Evolutionary conservation across 2,797 vertebrate genomes (phyloP), one percentile per base, ranked within the genome.

Genomic region (Notoglanidium macrostoma): DNA sequence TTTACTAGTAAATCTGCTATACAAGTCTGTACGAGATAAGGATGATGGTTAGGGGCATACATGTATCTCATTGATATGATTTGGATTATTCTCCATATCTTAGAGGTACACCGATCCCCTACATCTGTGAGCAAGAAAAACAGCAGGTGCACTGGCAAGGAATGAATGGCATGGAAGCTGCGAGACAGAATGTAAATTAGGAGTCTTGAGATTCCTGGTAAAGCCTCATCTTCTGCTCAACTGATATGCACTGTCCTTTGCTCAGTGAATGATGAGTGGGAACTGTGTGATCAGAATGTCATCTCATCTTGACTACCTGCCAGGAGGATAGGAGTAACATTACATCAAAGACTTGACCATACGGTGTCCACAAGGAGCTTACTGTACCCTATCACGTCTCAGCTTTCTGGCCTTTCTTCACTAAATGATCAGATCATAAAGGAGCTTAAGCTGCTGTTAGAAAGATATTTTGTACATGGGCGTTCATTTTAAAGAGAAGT

Each of bases 141-240:
- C 80, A 82, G 80, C 80, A 82, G 80, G 80, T 82, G 80, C 80
- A 67, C 80, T 82, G 80, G 61, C 61, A 82, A 51, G 80, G 61
- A 82, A 82, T 82, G 80, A 82, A 82, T 82, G 61, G 15, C 26
- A 82, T 49, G 44, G 80, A 44, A 67, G 15, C 26, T 49, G 40
- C 11, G 61, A 65, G 80, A 82, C 61, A 67, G 80, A 82, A 82
- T 82, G 44, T 49, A 82, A 82, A 82, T 82, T 82, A 82, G 61
- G 80, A 82, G 80, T 84, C 83, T 29, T 73, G 35, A 84, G 68
- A 73, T 5, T 82, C 79, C 23, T 65, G 40, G 83, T 40, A 84
- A 57, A 72, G 49, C 67, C 49, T 44, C 65, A 26, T 57, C 83
- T 73, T 55, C 83, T 72, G 68, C 67, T 59, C 14, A 19, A 72